Base-by-base conservation (phyloP, 1,140 invertebrate species). In the Propsilocerus akamusi region DNA sequence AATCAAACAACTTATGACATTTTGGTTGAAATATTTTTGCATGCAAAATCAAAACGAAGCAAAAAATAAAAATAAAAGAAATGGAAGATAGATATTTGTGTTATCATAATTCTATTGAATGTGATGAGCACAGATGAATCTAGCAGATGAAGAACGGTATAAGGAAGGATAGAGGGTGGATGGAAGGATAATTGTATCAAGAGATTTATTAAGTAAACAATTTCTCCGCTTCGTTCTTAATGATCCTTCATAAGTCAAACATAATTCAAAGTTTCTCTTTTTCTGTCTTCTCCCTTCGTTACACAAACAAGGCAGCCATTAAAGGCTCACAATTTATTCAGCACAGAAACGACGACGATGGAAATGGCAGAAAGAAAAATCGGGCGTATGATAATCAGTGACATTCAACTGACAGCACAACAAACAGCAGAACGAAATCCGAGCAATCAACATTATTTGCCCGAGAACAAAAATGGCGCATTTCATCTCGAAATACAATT, bases 101-200 rank as follows among this genome's bases (percentile, higher is more conserved):
- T n/a, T n/a, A n/a, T n/a, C n/a, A n/a, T n/a, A n/a, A n/a, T n/a
- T n/a, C n/a, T n/a, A n/a, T n/a, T n/a, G n/a, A n/a, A n/a, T n/a
- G n/a, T n/a, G n/a, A n/a, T n/a, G n/a, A n/a, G n/a, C n/a, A n/a
- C n/a, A n/a, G n/a, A n/a, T n/a, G 34, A n/a, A 41, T 41, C 22
- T 14, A 41, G 14, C 34, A 41, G 34, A 41, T 41, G 17, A 20
- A 6, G 14, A 41, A 20, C 10, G 22, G 12, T 4, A 20, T 68
- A 55, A n/a, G 68, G 67, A 10, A 41, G 34, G 17, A 41, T 20
- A n/a, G n/a, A n/a, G n/a, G 17, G 17, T 30, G 14, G n/a, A 10
- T 17, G 34, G 34, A 30, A 30, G 11, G 28, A 30, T 12, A n/a
- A n/a, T n/a, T n/a, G n/a, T n/a, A 30, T 30, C 14, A 30, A 41